A percentile compares a stretch with the other conserved stretches of the same genome.
Conservation (phyloP, 2,797 vertebrate species). For the Ceyx erithaca region DNA sequence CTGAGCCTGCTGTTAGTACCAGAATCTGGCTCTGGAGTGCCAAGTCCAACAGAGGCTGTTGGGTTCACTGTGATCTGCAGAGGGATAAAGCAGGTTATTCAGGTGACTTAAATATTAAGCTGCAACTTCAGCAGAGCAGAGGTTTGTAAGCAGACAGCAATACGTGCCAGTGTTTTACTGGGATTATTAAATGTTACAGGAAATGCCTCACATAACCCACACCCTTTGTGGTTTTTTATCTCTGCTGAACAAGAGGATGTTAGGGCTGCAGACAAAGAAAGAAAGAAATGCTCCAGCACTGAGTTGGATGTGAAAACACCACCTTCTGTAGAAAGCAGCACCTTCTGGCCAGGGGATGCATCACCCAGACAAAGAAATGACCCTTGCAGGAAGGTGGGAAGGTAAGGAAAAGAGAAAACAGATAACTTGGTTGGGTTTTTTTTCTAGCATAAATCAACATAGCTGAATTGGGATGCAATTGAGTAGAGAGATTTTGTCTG, state of each 20-base stretch:
- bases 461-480: not conserved
- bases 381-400: not conserved
- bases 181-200: constrained; percentile 74
- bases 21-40: not conserved
- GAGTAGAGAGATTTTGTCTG: not conserved
- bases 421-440: not conserved
- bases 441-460: not conserved
- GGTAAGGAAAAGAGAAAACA: not conserved
- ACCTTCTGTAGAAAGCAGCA: not conserved
- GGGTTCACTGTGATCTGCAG: constrained; percentile 53
- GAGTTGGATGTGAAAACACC: not conserved
- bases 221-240: constrained; percentile 42
- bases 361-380: not conserved
- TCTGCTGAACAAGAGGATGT: not conserved
- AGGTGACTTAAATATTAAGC: constrained; percentile 66
- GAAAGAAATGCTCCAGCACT: constrained; percentile 33
- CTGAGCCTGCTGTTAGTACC: not conserved
- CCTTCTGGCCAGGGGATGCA: not conserved
- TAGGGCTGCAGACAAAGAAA: constrained; percentile 20
- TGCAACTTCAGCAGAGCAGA: constrained; percentile 75
- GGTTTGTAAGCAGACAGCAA: constrained; percentile 64
- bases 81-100: constrained; percentile 63
- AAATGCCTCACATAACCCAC: constrained; percentile 50
- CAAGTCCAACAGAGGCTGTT: not conserved
- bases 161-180: constrained; percentile 67